phyloP scores from a whole-genome alignment of 2,797 vertebrate genomes.

The Heterohyrax brucei region DNA sequence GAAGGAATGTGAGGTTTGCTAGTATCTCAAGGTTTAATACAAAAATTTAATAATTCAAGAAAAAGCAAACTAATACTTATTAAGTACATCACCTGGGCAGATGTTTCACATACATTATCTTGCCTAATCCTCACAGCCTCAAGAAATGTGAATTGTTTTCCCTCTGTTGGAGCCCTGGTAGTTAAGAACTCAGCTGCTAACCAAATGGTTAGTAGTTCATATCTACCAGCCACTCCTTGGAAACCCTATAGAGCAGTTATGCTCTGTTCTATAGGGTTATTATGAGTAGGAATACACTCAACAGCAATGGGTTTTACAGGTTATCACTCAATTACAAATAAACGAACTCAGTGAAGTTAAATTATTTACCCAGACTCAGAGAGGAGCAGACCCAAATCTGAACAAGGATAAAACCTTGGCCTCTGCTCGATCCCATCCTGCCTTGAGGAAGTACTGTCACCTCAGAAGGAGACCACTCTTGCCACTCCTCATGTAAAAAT shows the following conservation, averaged over 20 bases:
- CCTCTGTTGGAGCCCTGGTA: not conserved
- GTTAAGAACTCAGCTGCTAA: too few species aligned
- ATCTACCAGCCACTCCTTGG: too few species aligned
- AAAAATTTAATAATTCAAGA: conserved; percentile 19
- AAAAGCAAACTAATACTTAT: conserved; percentile 23
- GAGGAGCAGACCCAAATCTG: not conserved
- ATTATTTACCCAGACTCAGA: not conserved
- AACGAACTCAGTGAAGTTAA: not conserved
- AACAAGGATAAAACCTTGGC: rapidly evolving
- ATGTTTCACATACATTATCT: not conserved
- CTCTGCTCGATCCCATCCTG: not conserved
- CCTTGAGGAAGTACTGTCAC: not conserved
- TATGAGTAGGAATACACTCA: too few species aligned
- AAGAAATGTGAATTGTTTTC: not conserved
- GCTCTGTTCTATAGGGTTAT: too few species aligned
- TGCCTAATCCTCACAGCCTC: not conserved
- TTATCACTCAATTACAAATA: not conserved
- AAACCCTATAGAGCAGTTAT: too few species aligned
- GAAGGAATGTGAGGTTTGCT: conserved; percentile 35
- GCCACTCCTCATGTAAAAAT: not conserved
- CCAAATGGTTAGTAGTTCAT: too few species aligned
- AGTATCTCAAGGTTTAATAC: not conserved
- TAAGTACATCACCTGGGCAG: not conserved
- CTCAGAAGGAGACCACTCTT: not conserved
- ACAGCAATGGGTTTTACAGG: too few species aligned